Conservation (phyloP, 2,113 vertebrate species). For the Oncorhynchus mykiss region DNA sequence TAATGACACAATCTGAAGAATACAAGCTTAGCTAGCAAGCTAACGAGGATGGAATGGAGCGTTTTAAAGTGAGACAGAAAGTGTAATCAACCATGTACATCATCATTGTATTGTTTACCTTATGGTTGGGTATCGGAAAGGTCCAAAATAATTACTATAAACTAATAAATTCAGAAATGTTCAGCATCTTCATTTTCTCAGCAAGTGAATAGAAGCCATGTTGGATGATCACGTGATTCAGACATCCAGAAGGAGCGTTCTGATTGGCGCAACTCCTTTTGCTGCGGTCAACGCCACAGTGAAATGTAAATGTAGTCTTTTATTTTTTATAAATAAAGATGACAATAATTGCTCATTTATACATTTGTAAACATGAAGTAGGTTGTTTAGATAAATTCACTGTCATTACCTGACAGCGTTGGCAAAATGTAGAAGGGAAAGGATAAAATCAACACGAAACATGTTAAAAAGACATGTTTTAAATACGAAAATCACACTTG, state of each 20-base stretch:
- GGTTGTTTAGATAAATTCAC: not conserved
- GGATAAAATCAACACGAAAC: too few species aligned
- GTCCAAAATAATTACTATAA: not conserved
- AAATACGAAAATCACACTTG: not conserved
- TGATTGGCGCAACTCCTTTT: conserved; percentile 17
- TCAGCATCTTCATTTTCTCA: not conserved
- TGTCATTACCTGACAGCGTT: not conserved
- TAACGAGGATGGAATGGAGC: not conserved
- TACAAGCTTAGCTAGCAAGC: not conserved
- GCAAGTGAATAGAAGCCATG: conserved; percentile 33
- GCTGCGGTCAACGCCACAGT: not conserved
- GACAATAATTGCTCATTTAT: not conserved
- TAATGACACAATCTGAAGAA: not conserved
- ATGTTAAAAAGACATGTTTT: not conserved
- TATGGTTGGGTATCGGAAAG: not conserved
- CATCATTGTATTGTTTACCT: conserved; percentile 3
- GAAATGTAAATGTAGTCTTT: not conserved
- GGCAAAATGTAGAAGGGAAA: too few species aligned
- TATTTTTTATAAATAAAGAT: not conserved
- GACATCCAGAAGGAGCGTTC: not conserved
- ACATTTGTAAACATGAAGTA: not conserved
- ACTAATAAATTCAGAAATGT: not conserved
- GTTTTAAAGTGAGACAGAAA: not conserved
- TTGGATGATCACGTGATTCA: conserved; percentile 52
- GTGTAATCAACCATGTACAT: too few species aligned